A percentile compares a stretch with the other conserved stretches of the same genome.
phyloP scores from a whole-genome alignment of 2,113 vertebrate genomes.

The Leptobrachium leishanense region DNA sequence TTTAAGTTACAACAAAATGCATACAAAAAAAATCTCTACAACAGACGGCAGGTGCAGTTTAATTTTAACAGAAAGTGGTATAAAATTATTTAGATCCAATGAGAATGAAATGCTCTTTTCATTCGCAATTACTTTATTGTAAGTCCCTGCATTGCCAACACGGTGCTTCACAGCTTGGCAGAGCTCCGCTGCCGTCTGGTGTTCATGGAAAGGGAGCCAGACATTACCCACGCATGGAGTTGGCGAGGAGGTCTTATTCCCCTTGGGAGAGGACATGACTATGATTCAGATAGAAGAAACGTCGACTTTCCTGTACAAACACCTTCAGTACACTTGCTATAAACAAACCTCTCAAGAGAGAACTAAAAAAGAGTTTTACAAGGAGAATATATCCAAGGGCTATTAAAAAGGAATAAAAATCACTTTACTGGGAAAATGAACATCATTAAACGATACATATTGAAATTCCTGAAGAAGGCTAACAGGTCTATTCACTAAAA shows the following conservation, averaged over 20 bases:
- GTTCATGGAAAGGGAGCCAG: constrained; percentile 29
- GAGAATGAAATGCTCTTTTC: constrained; percentile 45
- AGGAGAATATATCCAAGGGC: not conserved
- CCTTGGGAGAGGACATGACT: constrained; percentile 23
- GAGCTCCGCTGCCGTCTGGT: constrained; percentile 36
- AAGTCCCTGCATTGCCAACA: constrained; percentile 52
- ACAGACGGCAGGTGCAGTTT: not conserved
- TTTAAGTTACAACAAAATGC: constrained; percentile 4
- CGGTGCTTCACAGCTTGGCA: constrained; percentile 46
- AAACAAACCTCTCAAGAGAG: constrained; percentile 3
- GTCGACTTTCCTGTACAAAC: constrained; percentile 48
- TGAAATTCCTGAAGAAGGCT: not conserved
- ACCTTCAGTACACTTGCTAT: constrained; percentile 26
- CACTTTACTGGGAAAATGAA: not conserved
- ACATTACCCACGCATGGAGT: constrained; percentile 24
- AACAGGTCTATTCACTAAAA: not conserved
- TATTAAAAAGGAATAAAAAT: constrained; percentile 7
- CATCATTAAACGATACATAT: not conserved
- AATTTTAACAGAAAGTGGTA: constrained; percentile 22
- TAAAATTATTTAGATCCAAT: constrained; percentile 25
- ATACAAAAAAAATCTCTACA: too few relatives aligned
- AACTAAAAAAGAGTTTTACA: constrained; percentile 18
- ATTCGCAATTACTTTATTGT: constrained; percentile 45
- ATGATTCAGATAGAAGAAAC: not conserved
- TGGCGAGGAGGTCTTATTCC: constrained; percentile 42